phyloP scores from a whole-genome alignment of 2,888 invertebrate species.

The Philonicus albiceps region DNA sequence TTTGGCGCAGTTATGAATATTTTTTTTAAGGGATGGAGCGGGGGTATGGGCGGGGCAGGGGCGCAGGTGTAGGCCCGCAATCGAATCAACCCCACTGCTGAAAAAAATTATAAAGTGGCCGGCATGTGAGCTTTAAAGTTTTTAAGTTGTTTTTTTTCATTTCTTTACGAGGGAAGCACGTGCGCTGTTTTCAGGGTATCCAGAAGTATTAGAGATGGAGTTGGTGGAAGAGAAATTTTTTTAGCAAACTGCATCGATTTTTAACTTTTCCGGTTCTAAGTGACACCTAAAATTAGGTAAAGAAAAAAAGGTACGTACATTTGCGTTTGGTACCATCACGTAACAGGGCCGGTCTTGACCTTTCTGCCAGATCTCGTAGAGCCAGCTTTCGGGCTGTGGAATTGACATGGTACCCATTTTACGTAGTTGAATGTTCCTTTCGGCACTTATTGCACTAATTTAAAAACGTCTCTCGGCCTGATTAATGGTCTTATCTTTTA shows the following conservation, averaged over 20 bases:
- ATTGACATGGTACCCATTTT: constrained; percentile 63
- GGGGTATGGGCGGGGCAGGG: not conserved
- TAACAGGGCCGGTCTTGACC: constrained; percentile 73
- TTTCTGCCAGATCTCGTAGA: constrained; percentile 73
- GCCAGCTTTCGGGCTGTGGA: constrained; percentile 66
- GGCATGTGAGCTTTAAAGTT: constrained; percentile 19
- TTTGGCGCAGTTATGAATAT: not conserved
- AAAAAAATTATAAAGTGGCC: not conserved
- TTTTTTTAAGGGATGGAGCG: not conserved
- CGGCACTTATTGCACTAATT: not conserved
- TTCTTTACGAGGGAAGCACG: not conserved
- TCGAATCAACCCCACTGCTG: not conserved
- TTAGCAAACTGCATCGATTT: not conserved
- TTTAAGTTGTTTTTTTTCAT: no score
- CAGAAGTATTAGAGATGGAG: not conserved
- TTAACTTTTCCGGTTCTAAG: not conserved
- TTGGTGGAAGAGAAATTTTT: not conserved
- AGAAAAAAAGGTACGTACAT: constrained; percentile 64
- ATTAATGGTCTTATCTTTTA: not conserved
- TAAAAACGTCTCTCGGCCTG: not conserved
- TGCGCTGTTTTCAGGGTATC: not conserved
- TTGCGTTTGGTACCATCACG: constrained; percentile 74
- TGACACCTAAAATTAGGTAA: not conserved
- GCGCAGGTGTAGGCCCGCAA: not conserved
- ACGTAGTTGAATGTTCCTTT: not conserved